Conservation (phyloP, 2,888 invertebrate genomes). For the Monopis laevigella region DNA sequence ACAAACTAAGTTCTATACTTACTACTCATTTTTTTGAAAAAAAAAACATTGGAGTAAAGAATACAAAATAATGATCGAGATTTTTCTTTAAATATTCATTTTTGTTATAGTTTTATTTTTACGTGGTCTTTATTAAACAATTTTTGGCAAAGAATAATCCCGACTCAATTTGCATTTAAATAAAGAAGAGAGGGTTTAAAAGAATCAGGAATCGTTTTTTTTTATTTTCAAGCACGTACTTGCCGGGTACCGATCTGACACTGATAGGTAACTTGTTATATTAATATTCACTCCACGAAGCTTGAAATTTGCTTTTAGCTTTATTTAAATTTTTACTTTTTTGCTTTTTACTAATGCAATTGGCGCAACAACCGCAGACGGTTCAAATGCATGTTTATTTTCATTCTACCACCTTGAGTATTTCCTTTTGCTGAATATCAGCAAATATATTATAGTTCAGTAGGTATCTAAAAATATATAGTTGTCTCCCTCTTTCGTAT, state of each 20-base stretch:
- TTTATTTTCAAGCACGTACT: background rate
- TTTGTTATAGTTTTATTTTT: too few relatives aligned
- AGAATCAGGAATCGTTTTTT: too few relatives aligned
- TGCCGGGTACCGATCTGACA: background rate
- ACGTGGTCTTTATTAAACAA: too few relatives aligned
- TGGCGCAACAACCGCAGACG: conserved; percentile 28
- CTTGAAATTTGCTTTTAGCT: background rate
- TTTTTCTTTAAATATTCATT: too few relatives aligned
- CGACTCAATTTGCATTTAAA: too few relatives aligned
- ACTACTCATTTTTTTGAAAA: too few relatives aligned
- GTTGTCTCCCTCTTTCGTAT: background rate
- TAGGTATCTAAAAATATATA: conserved; percentile 1
- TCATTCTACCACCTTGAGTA: conserved; percentile 44
- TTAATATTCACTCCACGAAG: background rate
- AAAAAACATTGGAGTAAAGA: too few relatives aligned
- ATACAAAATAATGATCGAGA: too few relatives aligned
- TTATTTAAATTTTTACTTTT: background rate
- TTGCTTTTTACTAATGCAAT: background rate
- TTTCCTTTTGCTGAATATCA: conserved; percentile 35
- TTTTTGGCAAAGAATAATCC: too few relatives aligned
- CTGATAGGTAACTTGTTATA: background rate
- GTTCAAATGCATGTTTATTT: conserved; percentile 49
- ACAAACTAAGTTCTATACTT: too few relatives aligned
- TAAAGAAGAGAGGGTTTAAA: too few relatives aligned
- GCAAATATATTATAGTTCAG: background rate